phyloP scores from a whole-genome alignment of 2,113 vertebrate genomes.

The Oreocharis arfaki region DNA sequence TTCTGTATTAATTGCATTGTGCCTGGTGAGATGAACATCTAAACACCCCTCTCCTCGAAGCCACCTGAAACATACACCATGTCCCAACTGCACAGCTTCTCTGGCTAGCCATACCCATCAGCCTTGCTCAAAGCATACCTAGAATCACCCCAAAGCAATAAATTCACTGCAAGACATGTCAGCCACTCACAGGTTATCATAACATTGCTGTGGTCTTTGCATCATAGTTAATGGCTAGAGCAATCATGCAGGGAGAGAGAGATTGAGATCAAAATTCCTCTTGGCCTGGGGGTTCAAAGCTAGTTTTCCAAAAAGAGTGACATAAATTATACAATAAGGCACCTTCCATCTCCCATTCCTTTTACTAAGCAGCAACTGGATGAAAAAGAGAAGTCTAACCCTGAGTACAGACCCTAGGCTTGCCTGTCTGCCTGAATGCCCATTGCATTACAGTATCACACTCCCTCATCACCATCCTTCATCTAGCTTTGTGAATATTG shows the following conservation, averaged over 20 bases:
- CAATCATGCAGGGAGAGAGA: background rate
- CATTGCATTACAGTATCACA: background rate
- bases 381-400: background rate
- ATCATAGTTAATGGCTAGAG: background rate
- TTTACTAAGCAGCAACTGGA: background rate
- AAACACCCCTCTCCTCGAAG: background rate
- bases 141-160: background rate
- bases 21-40: background rate
- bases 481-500: background rate
- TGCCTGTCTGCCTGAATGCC: background rate
- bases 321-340: background rate
- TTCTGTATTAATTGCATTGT: background rate
- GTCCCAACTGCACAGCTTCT: background rate
- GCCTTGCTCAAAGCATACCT: background rate
- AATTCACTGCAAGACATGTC: background rate
- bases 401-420: background rate
- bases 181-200: background rate
- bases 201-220: background rate
- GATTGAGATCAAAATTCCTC: background rate
- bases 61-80: fast-evolving
- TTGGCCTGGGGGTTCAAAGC: background rate
- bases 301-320: background rate
- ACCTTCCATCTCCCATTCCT: background rate
- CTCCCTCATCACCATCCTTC: background rate
- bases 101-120: background rate